Evolutionary conservation across 2,113 vertebrate genomes (phyloP).

Genomic region (Caracal caracal): DNA sequence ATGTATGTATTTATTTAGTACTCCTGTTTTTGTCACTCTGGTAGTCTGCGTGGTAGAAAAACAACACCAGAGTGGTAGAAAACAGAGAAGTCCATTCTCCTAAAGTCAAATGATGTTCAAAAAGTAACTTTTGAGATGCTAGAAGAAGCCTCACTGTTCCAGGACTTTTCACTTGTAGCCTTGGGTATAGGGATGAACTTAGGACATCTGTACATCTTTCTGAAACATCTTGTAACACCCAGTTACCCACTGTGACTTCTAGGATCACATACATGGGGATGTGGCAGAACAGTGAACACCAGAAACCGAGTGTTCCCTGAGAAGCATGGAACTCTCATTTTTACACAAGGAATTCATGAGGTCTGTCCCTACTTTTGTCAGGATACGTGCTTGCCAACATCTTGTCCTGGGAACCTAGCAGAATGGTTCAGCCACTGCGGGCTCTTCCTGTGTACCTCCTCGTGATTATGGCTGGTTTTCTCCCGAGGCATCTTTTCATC

Average conservation of each 20-base stretch:
- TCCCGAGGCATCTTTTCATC: neutral
- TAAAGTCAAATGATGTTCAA: no score
- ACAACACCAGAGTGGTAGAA: neutral
- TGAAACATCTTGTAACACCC: no score
- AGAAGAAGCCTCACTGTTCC: neutral
- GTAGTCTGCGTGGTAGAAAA: neutral
- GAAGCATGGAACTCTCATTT: neutral
- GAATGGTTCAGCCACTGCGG: no score
- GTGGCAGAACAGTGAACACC: neutral
- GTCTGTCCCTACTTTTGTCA: neutral
- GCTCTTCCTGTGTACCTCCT: neutral
- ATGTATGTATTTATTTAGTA: neutral
- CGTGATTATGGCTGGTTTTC: neutral
- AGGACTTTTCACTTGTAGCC: neutral
- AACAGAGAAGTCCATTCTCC: neutral
- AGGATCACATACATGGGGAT: neutral
- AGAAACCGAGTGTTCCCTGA: neutral
- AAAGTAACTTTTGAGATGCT: neutral
- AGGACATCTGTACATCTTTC: neutral
- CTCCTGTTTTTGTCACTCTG: neutral
- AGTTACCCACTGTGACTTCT: neutral
- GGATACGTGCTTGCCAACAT: neutral
- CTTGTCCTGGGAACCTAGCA: neutral
- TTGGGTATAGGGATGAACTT: neutral
- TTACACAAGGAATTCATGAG: neutral